Percentiles rank a stretch among this genome's conserved stretches.
Evolutionary conservation across 2,888 invertebrate genomes (phyloP).

Genomic region (Cryptocephalus moraei): DNA sequence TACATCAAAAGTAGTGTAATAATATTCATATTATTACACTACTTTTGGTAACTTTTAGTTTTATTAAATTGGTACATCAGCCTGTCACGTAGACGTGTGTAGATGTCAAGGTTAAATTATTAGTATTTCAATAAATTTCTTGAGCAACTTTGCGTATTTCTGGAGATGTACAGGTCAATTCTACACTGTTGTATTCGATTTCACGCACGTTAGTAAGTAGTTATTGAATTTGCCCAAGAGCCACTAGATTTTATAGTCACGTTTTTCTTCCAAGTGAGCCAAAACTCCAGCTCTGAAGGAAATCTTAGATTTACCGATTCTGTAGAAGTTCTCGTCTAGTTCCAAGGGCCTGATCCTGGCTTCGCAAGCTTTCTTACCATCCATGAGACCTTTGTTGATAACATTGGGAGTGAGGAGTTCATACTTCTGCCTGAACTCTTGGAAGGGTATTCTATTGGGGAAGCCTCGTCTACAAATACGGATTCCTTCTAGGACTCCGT

Average conservation of each 20-base stretch:
- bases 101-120: too few relatives aligned
- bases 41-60: too few relatives aligned
- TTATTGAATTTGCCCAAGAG: too few relatives aligned
- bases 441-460: conserved; percentile 98
- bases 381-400: conserved; percentile 99
- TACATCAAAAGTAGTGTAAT: too few relatives aligned
- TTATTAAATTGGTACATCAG: too few relatives aligned
- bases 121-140: too few relatives aligned
- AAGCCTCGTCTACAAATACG: conserved; percentile 99
- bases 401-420: conserved; percentile 97
- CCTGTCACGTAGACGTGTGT: too few relatives aligned
- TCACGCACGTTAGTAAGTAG: too few relatives aligned
- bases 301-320: conserved; percentile 98
- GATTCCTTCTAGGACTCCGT: conserved; percentile 98
- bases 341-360: conserved; percentile 97
- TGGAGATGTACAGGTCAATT: too few relatives aligned
- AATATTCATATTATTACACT: too few relatives aligned
- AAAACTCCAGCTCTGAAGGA: conserved; percentile 99
- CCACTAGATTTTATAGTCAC: conserved; percentile 97
- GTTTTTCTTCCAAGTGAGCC: conserved; percentile 96
- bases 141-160: too few relatives aligned
- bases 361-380: conserved; percentile 98
- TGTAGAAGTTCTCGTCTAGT: conserved; percentile 88
- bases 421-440: conserved; percentile 95
- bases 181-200: too few relatives aligned